A percentile compares a stretch with the other conserved stretches of the same genome.
These are phyloP conservation scores for Acrocephalus arundinaceus DNA, from an alignment of 2,113 vertebrate species.

Conservation along the genomic window DNA sequence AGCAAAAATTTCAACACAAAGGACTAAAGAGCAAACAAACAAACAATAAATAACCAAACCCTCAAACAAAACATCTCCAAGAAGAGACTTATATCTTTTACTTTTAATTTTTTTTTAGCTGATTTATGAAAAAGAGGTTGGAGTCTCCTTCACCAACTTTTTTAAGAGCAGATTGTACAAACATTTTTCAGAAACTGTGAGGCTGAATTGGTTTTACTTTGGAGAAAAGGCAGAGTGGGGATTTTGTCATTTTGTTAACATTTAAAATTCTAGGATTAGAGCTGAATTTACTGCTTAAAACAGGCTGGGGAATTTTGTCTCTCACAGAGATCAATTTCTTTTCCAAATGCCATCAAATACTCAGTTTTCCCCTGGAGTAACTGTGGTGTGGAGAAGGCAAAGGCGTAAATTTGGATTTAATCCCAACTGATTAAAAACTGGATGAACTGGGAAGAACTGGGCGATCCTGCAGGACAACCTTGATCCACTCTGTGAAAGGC, in stretches of 20 bases:
- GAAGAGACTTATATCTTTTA: not conserved
- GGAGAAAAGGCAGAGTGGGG: not conserved
- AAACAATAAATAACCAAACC: not conserved
- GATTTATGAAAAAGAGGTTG: not conserved
- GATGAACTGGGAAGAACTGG: not conserved
- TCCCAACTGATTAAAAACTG: not conserved
- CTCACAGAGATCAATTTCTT: not conserved
- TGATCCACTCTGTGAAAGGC: not conserved
- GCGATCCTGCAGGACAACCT: not conserved
- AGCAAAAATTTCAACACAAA: not conserved
- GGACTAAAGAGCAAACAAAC: not conserved
- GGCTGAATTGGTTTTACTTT: not conserved
- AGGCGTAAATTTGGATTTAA: not conserved
- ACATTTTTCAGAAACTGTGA: too few relatives aligned
- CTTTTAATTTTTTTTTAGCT: not conserved
- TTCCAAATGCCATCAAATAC: not conserved
- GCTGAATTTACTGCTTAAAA: not conserved
- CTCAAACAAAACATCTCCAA: not conserved
- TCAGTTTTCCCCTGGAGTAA: not conserved
- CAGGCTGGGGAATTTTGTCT: not conserved
- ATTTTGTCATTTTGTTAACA: fast-evolving
- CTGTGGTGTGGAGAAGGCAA: not conserved
- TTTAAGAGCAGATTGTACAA: too few relatives aligned
- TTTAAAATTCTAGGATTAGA: not conserved
- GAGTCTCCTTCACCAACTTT: not conserved